A percentile compares a stretch with the other conserved stretches of the same genome.
phyloP scores from a whole-genome alignment of 2,113 vertebrate genomes.

The Brachyhypopomus occidentalis region DNA sequence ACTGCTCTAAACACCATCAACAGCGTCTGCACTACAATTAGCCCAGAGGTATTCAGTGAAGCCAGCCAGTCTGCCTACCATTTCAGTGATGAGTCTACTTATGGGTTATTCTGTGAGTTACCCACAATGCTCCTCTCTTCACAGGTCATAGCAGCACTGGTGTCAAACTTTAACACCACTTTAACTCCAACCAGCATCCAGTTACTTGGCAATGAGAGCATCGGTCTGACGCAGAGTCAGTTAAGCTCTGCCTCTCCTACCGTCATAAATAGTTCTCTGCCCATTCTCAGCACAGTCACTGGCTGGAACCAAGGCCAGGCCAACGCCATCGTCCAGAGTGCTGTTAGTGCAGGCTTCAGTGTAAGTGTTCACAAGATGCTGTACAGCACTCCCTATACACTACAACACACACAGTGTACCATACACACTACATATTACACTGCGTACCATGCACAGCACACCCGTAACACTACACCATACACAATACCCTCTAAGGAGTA shows the following conservation, averaged over 20 bases:
- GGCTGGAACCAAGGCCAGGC: constrained; percentile 64
- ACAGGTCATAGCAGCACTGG: constrained; percentile 60
- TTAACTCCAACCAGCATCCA: constrained; percentile 45
- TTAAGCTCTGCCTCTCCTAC: constrained; percentile 43
- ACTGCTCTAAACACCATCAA: background rate
- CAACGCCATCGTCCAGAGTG: constrained; percentile 50
- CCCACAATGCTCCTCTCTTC: background rate
- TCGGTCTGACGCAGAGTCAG: constrained; percentile 58
- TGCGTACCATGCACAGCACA: too few relatives aligned
- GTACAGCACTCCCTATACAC: background rate
- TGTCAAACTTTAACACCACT: constrained; percentile 56
- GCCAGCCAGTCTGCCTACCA: too few relatives aligned
- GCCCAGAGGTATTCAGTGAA: too few relatives aligned
- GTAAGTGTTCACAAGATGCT: constrained; percentile 41
- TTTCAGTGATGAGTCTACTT: too few relatives aligned
- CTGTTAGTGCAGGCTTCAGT: constrained; percentile 49
- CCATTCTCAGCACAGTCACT: constrained; percentile 49
- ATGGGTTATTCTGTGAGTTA: background rate
- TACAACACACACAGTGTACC: too few relatives aligned
- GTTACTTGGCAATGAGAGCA: constrained; percentile 53
- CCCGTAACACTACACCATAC: too few relatives aligned
- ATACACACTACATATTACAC: too few relatives aligned
- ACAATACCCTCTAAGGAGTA: too few relatives aligned
- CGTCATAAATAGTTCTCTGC: constrained; percentile 54
- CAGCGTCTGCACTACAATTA: too few relatives aligned